Conservation (phyloP, 2,113 vertebrate species). For the Eupsittula cactorum region DNA sequence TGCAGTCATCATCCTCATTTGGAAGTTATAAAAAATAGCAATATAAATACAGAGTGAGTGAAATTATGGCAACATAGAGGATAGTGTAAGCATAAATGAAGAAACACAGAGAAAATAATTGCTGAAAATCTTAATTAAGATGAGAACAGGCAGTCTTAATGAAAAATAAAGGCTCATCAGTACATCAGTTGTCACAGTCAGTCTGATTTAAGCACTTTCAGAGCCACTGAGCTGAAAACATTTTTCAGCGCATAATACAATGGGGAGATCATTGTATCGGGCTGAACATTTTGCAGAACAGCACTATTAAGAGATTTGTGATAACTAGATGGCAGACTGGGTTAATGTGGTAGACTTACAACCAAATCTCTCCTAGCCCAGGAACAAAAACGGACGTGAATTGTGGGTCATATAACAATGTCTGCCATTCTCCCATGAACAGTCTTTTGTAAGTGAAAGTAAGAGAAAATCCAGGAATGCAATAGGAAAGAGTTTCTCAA, state of each 20-base stretch:
- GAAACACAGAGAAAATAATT: background rate
- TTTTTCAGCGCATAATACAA: conserved; percentile 42
- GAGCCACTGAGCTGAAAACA: conserved; percentile 51
- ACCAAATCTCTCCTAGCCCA: conserved; percentile 6
- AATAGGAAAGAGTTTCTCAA: background rate
- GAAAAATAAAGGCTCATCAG: background rate
- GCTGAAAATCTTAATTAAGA: conserved; percentile 13
- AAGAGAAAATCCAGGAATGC: background rate
- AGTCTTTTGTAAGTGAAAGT: background rate
- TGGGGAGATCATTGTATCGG: conserved; percentile 27
- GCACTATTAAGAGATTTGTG: conserved; percentile 19
- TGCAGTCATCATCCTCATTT: background rate
- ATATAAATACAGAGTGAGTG: background rate
- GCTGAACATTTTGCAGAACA: conserved; percentile 43
- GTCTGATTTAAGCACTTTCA: conserved; percentile 39
- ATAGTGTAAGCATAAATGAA: background rate
- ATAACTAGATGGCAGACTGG: conserved; percentile 36
- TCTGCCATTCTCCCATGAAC: background rate
- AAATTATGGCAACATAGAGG: background rate
- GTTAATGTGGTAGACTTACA: background rate
- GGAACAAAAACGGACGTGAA: background rate
- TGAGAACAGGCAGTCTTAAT: background rate
- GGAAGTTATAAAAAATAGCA: background rate
- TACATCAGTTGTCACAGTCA: background rate
- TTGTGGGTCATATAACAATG: background rate